Base-by-base conservation (phyloP, 2,888 invertebrate species). In the Petrophora chlorosata region DNA sequence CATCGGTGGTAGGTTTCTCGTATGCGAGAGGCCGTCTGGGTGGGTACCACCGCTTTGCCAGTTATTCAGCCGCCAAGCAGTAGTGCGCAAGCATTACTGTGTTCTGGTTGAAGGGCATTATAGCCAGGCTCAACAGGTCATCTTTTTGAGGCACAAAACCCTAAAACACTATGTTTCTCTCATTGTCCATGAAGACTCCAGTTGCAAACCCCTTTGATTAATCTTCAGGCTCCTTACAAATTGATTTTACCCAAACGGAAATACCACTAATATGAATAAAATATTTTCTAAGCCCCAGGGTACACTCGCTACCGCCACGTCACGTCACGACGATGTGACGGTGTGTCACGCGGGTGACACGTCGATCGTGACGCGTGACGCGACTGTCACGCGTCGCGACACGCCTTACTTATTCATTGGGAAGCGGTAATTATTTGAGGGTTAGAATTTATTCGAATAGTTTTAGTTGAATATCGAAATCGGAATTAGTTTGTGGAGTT, bases 371-470 rank as follows among this genome's bases (percentile, higher is more conserved):
- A 59, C 49, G 42, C 43, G 47, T 56, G 65, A 60, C 64, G 55
- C 63, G 63, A 63, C 40, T 56, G 67, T 53, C 66, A 49, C 60
- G 61, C 63, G 68, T 66, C 63, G 56, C 57, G 68, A 64, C 65
- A 61, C 59, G 65, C 63, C 59, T 75, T 65, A 71, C 62, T 73
- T 66, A 73, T 73, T 73, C 72, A 73, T 63, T 59, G 66, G 59
- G 64, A 63, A 64, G 61, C 61, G 56, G 53, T 69, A 67, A 68
- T 72, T 70, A 66, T 66, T 53, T 52, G 35, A 64, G 29, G 42
- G 39, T 67, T 64, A 53, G 59, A 62, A 67, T 66, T 65, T 61
- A 66, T 63, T 63, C 56, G 59, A 38, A 50, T 51, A 58, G 59
- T 62, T 36, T 63, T 65, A 29, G 28, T 13, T 15, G 25, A 29